Percentiles rank a stretch among this genome's conserved stretches.
Evolutionary conservation across 1,140 invertebrate species (phyloP).

Genomic region (Drosophila albomicans): DNA sequence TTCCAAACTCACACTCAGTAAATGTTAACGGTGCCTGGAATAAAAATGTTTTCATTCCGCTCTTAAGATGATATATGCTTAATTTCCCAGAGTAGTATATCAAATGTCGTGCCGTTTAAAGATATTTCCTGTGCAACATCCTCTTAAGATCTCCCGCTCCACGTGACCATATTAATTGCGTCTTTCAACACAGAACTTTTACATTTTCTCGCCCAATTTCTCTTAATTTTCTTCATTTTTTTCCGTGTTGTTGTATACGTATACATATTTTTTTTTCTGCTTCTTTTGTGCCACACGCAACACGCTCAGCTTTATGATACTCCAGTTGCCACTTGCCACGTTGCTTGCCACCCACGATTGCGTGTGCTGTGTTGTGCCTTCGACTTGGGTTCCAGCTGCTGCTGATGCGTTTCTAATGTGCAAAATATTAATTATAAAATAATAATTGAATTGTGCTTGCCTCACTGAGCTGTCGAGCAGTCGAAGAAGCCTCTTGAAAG

Average conservation of each 20-base stretch:
- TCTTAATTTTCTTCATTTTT: constrained; percentile 54
- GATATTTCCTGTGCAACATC: constrained; percentile 39
- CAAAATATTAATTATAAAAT: constrained; percentile 84
- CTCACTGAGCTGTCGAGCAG: constrained; percentile 43
- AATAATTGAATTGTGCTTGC: constrained; percentile 78
- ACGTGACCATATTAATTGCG: constrained; percentile 65
- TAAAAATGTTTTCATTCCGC: background rate
- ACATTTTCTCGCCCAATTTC: constrained; percentile 66
- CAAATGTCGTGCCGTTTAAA: constrained; percentile 35
- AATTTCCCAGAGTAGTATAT: constrained; percentile 17
- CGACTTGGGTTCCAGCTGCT: constrained; percentile 56
- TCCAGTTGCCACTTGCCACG: constrained; percentile 50
- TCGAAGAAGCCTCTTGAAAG: constrained; percentile 64
- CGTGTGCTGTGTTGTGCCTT: constrained; percentile 57
- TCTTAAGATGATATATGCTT: constrained; percentile 14
- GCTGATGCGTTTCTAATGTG: constrained; percentile 83
- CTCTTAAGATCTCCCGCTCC: constrained; percentile 24
- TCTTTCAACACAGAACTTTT: constrained; percentile 40
- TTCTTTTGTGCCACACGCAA: constrained; percentile 67
- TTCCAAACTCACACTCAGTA: background rate
- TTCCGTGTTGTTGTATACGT: background rate
- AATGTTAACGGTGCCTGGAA: background rate
- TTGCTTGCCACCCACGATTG: constrained; percentile 20
- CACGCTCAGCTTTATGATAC: constrained; percentile 3
- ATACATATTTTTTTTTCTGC: background rate